phyloP scores from a whole-genome alignment of 2,797 vertebrate species.

The Cirrhinus molitorella region DNA sequence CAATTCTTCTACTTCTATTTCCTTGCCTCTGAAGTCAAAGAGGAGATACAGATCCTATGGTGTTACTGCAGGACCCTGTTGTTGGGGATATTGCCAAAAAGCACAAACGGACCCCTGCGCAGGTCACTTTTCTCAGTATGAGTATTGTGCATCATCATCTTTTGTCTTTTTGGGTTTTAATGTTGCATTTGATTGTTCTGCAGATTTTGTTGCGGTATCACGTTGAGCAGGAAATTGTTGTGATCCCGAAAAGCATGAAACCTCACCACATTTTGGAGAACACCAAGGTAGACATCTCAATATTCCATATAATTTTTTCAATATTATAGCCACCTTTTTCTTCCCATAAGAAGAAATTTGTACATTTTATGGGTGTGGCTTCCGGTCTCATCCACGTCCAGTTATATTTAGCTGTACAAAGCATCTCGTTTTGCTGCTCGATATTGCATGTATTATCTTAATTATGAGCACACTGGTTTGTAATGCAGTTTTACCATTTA shows the following conservation, averaged over 20 bases:
- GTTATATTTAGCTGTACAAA: too few relatives aligned
- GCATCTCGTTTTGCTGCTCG: too few relatives aligned
- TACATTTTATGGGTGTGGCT: too few relatives aligned
- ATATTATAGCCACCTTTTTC: neutral
- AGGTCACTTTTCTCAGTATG: conserved; percentile 64
- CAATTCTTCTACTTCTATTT: neutral
- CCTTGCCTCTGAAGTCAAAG: conserved; percentile 62
- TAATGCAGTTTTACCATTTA: too few relatives aligned
- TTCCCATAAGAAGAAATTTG: too few relatives aligned
- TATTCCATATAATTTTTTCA: neutral
- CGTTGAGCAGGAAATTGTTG: conserved; percentile 76
- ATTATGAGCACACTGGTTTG: too few relatives aligned
- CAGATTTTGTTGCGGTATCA: conserved; percentile 81
- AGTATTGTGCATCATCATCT: neutral
- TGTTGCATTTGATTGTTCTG: neutral
- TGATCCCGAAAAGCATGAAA: conserved; percentile 80
- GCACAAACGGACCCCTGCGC: conserved; percentile 73
- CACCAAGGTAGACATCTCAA: conserved; percentile 74
- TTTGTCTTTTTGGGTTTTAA: neutral
- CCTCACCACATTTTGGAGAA: conserved; percentile 82
- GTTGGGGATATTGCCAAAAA: conserved; percentile 72
- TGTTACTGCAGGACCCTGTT: conserved; percentile 74
- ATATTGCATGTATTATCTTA: too few relatives aligned
- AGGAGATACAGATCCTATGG: conserved; percentile 71
- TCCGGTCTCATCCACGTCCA: too few relatives aligned